Evolutionary conservation across 2,888 invertebrate species (phyloP).

Genomic region (Erebia aethiops): DNA sequence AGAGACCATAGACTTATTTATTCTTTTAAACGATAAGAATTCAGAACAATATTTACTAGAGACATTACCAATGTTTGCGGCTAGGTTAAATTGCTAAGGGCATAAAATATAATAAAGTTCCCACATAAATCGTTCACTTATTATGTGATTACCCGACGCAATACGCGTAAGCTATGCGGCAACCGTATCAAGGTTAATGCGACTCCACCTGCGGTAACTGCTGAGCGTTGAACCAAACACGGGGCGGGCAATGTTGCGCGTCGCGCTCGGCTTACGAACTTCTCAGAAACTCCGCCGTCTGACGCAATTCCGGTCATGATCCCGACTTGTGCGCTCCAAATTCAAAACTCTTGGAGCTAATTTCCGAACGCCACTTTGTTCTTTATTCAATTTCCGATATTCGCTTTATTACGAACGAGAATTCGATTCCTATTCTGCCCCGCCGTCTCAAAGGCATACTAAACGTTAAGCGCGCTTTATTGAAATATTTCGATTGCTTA

Average conservation of each 20-base stretch:
- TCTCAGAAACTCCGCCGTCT: constrained; percentile 70
- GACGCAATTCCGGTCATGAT: constrained; percentile 81
- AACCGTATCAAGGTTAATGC: constrained; percentile 28
- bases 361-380: constrained; percentile 82
- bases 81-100: too few relatives aligned
- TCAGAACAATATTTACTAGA: too few relatives aligned
- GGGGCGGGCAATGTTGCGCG: constrained; percentile 53
- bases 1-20: too few relatives aligned
- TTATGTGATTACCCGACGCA: constrained; percentile 13
- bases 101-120: background rate
- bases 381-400: constrained; percentile 82
- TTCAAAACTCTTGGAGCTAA: constrained; percentile 77
- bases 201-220: constrained; percentile 24
- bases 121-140: constrained; percentile 11
- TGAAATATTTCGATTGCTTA: constrained; percentile 29
- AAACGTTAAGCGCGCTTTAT: constrained; percentile 24
- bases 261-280: constrained; percentile 67
- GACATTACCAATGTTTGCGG: too few relatives aligned
- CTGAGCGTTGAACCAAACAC: constrained; percentile 52
- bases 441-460: constrained; percentile 23
- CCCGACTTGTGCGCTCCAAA: constrained; percentile 64
- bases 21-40: too few relatives aligned
- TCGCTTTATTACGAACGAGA: constrained; percentile 60
- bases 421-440: constrained; percentile 51
- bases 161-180: constrained; percentile 13